Evolutionary conservation across 2,797 vertebrate genomes (phyloP).

Genomic region (Rhinichthys osculus): DNA sequence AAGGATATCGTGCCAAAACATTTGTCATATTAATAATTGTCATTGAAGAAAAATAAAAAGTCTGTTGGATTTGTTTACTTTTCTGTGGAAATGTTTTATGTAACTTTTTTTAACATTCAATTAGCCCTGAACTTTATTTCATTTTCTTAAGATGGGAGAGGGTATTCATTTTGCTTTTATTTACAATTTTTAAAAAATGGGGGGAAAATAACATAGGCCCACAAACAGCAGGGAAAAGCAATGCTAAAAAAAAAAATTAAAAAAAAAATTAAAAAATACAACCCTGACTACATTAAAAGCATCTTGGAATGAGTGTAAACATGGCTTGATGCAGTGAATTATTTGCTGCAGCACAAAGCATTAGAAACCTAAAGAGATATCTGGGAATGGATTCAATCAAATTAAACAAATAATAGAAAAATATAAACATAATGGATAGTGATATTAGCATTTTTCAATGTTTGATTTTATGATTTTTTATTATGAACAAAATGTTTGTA

Average conservation of each 20-base stretch:
- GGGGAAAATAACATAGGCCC: too few relatives aligned
- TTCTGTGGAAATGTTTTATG: background rate
- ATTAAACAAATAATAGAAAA: background rate
- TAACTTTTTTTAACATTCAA: background rate
- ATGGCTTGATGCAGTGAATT: background rate
- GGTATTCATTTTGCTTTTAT: background rate
- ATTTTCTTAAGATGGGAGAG: background rate
- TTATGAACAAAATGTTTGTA: background rate
- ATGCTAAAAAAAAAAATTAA: background rate
- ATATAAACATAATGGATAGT: background rate
- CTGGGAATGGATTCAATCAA: background rate
- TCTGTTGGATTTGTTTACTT: background rate
- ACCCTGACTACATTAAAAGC: background rate
- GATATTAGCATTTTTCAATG: background rate
- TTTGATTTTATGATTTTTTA: background rate
- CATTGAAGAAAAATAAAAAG: background rate
- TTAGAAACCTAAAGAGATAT: background rate
- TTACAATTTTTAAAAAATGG: too few relatives aligned
- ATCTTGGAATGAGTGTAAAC: background rate
- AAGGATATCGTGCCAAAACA: background rate
- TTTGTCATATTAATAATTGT: background rate
- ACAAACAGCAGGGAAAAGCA: background rate
- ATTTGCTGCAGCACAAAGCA: background rate
- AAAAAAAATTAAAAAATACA: background rate
- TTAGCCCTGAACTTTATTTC: background rate